Percentiles rank a stretch among this genome's conserved stretches.
These are phyloP conservation scores for Eueides isabella DNA, from an alignment of 1,140 invertebrate genomes.

Conservation along the genomic window DNA sequence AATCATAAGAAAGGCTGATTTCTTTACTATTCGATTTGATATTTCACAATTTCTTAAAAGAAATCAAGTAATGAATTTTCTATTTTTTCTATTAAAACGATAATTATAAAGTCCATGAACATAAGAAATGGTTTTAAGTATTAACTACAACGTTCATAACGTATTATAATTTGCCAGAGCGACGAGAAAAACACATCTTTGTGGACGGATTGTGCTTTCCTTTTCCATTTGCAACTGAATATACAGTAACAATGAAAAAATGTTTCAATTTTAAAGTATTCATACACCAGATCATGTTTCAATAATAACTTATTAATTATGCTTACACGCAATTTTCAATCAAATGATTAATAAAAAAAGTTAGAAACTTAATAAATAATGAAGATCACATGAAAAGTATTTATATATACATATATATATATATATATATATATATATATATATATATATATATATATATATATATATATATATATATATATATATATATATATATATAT, in stretches of 20 bases:
- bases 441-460: no score
- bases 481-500: no score
- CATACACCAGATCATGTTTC: not conserved
- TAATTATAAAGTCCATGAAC: not conserved
- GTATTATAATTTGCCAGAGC: constrained; percentile 6
- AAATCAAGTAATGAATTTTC: not conserved
- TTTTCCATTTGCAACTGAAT: constrained; percentile 22
- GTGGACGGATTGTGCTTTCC: constrained; percentile 66
- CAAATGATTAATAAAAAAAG: not conserved
- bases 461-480: no score
- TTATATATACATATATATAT: no score
- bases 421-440: no score
- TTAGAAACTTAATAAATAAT: not conserved
- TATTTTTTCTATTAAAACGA: not conserved
- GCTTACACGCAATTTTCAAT: constrained; percentile 6
- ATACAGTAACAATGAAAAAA: not conserved
- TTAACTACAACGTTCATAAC: not conserved
- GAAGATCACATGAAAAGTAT: not conserved
- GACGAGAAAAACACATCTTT: constrained; percentile 52
- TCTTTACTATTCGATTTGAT: no score
- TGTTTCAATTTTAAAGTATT: not conserved
- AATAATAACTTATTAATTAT: not conserved
- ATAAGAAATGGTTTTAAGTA: not conserved
- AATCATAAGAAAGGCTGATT: not conserved
- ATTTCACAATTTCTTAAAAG: no score